Evolutionary conservation across 1,140 invertebrate genomes (phyloP), one percentile per base, ranked within the genome.

Genomic region (Bombus affinis): DNA sequence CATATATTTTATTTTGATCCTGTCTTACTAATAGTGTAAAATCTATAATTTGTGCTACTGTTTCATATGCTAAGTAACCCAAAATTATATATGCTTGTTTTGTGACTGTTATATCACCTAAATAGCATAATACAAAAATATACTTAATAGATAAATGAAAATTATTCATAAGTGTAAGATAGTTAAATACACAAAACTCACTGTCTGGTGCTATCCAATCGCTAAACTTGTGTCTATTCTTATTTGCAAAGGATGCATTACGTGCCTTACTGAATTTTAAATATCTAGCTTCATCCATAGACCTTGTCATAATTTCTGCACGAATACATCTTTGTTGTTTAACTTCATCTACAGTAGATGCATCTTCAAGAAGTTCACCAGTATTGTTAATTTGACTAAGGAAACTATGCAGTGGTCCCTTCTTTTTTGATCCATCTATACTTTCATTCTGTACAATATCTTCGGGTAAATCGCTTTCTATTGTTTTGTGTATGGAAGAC

Each of bases 21-120:
- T 96, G 96, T 83, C 96, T 95, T 0, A 97, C 96, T 76, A 97
- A 87, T n/a, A 97, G 93, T 32, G 96, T 95, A 47, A 97, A 92
- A 93, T 97, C 97, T 80, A 97, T 95, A 82, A 97, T 96, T 93
- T 97, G 96, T 18, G 96, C 97, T 10, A 97, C 96, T 13, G 96
- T 97, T 94, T 97, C 97, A 92, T 97, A 97, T 0, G 96, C 96
- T 35, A 97, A 93, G 92, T 97, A 97, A 77, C 96, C 95, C 68
- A 97, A 92, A 71, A 97, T 95, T 76, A 96, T 95, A 62, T 96
- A 92, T 5, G 96, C 95, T 85, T 95, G 92, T 75, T 94, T 95
- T 18, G 95, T 94, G 47, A 96, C 93, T 71, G 94, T 96, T 37
- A 96, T 91, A 62, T 96, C 96, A 59, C 91, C 93, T 94, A 85